Base-by-base conservation (phyloP, 92 coral and sea anemone species). In the Actinernus sp. region DNA sequence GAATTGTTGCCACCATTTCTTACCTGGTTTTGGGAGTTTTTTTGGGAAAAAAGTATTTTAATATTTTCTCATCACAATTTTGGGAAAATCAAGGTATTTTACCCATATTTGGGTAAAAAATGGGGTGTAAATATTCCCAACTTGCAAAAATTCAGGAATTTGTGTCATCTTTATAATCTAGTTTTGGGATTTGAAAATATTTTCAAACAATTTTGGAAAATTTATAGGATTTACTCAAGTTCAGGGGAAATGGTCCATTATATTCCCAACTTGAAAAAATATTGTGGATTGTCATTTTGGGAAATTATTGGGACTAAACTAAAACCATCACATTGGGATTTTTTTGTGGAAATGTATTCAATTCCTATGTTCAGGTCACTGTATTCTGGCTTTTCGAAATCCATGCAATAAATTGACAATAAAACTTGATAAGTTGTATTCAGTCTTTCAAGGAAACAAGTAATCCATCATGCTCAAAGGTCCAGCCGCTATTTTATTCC, bases 41-140 rank as follows among this genome's bases (percentile, higher is more conserved):
- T 26, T 1, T 6, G 14, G 41, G 14, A 34, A 34, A 34, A 34
- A 34, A 6, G 14, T 34, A 6, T 34, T 14, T 34, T 6, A 34
- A 34, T 34, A 1, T 26, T 34, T 1, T 45, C 0, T 4, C 61
- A 22, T 41, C 18, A 52, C 58, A 29, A 59, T 3, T n/a, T 71
- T 49, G 51, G 31, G 30, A 64, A 48, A 28, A 31, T 8, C 16
- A 24, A 34, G 59, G 59, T 31, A 47, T 13, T 19, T 19, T 6
- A 21, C 32, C 51, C 53, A 50, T 8, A 19, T 1, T 26, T 8
- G 62, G 16, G 55, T 12, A 58, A 8, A 19, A 6, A 25, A 2
- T 40, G 55, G 71, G n/a, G 41, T 1, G 38, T 16, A 4, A 70
- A 26, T 56, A 50, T 60, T 26, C 67, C 33, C 14, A 1, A 24